Evolutionary conservation across 2,113 vertebrate genomes (phyloP).

Genomic region (Xyliphius kryptos): DNA sequence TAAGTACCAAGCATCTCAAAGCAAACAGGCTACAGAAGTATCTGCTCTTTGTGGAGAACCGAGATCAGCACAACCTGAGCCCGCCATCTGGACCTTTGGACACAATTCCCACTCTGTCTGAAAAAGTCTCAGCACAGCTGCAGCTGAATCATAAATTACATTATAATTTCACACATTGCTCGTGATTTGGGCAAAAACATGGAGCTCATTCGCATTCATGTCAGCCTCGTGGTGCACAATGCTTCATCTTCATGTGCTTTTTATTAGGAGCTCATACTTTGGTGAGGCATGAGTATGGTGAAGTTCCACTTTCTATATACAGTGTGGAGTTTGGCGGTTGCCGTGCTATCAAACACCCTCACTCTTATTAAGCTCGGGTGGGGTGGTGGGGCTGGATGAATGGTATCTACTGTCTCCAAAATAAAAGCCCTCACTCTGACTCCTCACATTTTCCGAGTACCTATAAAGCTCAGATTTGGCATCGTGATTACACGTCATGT

Average conservation of each 20-base stretch:
- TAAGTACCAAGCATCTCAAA: slow-evolving; percentile 8
- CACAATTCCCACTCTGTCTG: slow-evolving; percentile 24
- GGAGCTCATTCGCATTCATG: slow-evolving; percentile 17
- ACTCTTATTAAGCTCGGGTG: too few species aligned
- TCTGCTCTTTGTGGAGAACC: slow-evolving; percentile 14
- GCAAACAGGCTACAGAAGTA: slow-evolving; percentile 7
- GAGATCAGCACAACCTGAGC: slow-evolving; percentile 24
- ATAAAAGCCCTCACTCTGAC: too few species aligned
- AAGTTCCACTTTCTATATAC: slow-evolving; percentile 50
- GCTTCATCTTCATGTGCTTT: slow-evolving; percentile 28
- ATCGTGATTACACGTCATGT: too few species aligned
- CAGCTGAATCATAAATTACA: slow-evolving; percentile 30
- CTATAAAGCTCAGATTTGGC: too few species aligned
- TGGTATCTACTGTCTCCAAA: too few species aligned
- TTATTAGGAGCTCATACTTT: slow-evolving; percentile 37
- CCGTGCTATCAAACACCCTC: slow-evolving; percentile 1
- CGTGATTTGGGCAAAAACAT: slow-evolving; percentile 21
- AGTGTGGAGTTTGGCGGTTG: slow-evolving; percentile 40
- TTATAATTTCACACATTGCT: slow-evolving; percentile 31
- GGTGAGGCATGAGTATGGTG: slow-evolving; percentile 41
- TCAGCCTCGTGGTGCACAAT: slow-evolving; percentile 9
- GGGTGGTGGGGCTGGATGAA: too few species aligned
- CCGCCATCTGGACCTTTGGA: slow-evolving; percentile 37
- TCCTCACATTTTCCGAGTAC: too few species aligned
- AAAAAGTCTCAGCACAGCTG: slow-evolving; percentile 27